Evolutionary conservation across 2,888 invertebrate species (phyloP).

Genomic region (Leptura quadrifasciata): DNA sequence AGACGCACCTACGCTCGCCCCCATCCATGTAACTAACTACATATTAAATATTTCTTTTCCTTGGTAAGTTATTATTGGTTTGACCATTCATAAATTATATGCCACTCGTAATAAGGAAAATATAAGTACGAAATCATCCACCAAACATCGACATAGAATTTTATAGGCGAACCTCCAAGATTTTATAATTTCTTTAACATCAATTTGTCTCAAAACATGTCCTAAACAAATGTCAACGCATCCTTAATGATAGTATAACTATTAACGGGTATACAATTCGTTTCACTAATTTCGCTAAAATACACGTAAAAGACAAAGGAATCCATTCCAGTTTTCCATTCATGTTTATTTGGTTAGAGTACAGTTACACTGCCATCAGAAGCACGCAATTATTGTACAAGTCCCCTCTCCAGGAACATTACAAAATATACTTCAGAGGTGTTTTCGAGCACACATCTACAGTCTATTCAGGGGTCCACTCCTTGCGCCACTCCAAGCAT

Average conservation of each 20-base stretch:
- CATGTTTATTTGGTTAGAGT: slow-evolving; percentile 37
- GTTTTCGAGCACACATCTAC: slow-evolving; percentile 25
- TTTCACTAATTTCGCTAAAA: neutral
- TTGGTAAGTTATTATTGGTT: too few relatives aligned
- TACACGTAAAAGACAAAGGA: slow-evolving; percentile 22
- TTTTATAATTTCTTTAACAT: too few relatives aligned
- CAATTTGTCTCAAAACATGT: neutral
- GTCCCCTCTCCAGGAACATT: slow-evolving; percentile 6
- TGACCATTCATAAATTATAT: too few relatives aligned
- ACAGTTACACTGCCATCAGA: slow-evolving; percentile 32
- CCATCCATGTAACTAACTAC: too few relatives aligned
- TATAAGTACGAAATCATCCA: too few relatives aligned
- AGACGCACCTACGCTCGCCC: too few relatives aligned
- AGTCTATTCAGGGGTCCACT: slow-evolving; percentile 25
- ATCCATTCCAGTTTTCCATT: slow-evolving; percentile 27
- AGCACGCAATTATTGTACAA: slow-evolving; percentile 25
- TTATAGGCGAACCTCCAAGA: too few relatives aligned
- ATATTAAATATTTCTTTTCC: too few relatives aligned
- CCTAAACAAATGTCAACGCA: neutral
- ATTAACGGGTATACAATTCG: neutral
- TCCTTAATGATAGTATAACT: neutral
- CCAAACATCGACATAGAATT: too few relatives aligned
- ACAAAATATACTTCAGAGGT: slow-evolving; percentile 28
- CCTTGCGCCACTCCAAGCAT: neutral
- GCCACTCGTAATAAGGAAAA: too few relatives aligned